phyloP scores from a whole-genome alignment of 2,888 invertebrate genomes.

The Thumatha senex region DNA sequence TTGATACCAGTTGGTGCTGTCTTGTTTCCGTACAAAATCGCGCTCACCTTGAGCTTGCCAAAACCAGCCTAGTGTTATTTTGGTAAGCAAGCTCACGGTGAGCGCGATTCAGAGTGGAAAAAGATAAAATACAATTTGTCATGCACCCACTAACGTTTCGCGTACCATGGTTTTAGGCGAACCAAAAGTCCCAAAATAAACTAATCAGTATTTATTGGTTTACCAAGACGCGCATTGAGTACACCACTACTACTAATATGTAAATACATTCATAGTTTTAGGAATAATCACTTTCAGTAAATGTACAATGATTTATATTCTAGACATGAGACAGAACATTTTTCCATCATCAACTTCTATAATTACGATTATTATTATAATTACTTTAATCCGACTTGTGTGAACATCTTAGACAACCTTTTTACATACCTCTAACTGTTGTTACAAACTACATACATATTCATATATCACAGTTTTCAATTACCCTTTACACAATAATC shows the following conservation, averaged over 20 bases:
- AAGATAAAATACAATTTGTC: no score
- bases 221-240: not conserved
- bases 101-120: no score
- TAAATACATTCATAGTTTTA: not conserved
- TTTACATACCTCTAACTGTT: conserved; percentile 8
- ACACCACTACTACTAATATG: not conserved
- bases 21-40: no score
- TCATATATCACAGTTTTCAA: conserved; percentile 39
- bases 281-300: not conserved
- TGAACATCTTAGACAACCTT: not conserved
- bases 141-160: no score
- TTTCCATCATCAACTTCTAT: no score
- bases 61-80: no score
- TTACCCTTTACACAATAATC: conserved; percentile 23
- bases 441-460: conserved; percentile 14
- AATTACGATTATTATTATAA: no score
- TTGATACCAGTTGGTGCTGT: no score
- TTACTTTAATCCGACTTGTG: not conserved
- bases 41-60: no score
- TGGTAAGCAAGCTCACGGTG: no score
- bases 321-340: not conserved
- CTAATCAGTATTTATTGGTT: not conserved
- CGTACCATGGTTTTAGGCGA: no score
- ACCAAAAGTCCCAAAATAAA: no score
- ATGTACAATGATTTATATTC: not conserved